Evolutionary conservation across 2,888 invertebrate genomes (phyloP).

Genomic region (Archips crataeganus): DNA sequence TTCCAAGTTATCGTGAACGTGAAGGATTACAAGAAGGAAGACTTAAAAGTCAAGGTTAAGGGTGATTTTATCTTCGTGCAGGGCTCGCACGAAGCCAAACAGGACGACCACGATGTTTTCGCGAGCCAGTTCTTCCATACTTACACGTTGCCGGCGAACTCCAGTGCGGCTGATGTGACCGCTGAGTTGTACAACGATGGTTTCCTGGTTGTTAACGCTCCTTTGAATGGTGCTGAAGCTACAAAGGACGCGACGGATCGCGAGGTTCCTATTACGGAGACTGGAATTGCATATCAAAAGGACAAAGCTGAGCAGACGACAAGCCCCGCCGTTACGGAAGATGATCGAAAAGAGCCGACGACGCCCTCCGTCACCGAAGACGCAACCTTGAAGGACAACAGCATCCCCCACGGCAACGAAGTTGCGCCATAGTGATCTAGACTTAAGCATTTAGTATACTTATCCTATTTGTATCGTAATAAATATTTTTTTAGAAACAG

Average conservation of each 20-base stretch:
- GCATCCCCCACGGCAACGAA: slow-evolving; percentile 73
- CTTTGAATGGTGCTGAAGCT: slow-evolving; percentile 55
- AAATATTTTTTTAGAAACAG: slow-evolving; percentile 71
- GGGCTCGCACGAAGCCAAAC: slow-evolving; percentile 74
- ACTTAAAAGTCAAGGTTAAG: slow-evolving; percentile 76
- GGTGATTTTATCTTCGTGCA: slow-evolving; percentile 75
- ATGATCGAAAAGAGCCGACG: slow-evolving; percentile 67
- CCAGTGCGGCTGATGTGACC: slow-evolving; percentile 67
- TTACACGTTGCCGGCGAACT: slow-evolving; percentile 72
- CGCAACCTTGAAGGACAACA: slow-evolving; percentile 70
- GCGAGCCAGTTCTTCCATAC: slow-evolving; percentile 82
- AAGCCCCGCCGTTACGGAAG: slow-evolving; percentile 45
- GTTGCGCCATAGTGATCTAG: slow-evolving; percentile 68
- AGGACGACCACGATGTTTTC: slow-evolving; percentile 70
- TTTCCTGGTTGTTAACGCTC: slow-evolving; percentile 67
- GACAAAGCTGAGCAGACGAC: slow-evolving; percentile 46
- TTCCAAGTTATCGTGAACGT: slow-evolving; percentile 75
- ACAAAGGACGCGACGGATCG: slow-evolving; percentile 60
- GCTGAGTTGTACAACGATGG: slow-evolving; percentile 68
- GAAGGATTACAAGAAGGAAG: slow-evolving; percentile 71
- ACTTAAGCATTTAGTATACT: slow-evolving; percentile 65
- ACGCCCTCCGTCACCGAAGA: slow-evolving; percentile 64
- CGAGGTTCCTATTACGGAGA: slow-evolving; percentile 70
- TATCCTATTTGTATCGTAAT: slow-evolving; percentile 76
- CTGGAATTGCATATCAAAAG: slow-evolving; percentile 60